Evolutionary conservation across 1,140 invertebrate genomes (phyloP).

Genomic region (Telenomus remus): DNA sequence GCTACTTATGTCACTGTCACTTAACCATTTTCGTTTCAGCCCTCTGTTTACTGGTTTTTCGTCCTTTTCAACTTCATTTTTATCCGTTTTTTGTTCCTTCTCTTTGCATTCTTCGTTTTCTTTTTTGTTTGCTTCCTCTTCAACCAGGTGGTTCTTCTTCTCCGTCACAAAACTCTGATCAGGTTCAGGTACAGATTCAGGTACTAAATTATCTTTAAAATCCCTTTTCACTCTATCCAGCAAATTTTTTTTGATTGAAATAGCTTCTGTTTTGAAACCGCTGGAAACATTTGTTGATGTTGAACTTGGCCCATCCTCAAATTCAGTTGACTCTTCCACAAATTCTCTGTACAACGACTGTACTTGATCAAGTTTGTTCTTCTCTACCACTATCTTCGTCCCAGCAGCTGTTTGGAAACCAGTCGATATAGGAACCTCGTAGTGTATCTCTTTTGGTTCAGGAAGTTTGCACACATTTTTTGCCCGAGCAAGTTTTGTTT

Average conservation of each 20-base stretch:
- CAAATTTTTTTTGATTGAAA: slow-evolving; percentile 22
- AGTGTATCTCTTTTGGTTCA: too few relatives aligned
- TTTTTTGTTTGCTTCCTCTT: neutral
- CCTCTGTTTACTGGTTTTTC: too few relatives aligned
- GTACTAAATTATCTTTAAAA: neutral
- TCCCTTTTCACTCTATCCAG: slow-evolving; percentile 1
- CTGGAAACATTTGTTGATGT: neutral
- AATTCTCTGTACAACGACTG: too few relatives aligned
- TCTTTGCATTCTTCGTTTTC: neutral
- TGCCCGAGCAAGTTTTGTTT: neutral
- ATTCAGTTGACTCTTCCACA: too few relatives aligned
- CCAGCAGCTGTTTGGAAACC: too few relatives aligned
- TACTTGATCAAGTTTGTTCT: neutral
- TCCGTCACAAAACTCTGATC: too few relatives aligned
- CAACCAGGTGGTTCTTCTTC: too few relatives aligned
- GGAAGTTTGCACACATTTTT: too few relatives aligned
- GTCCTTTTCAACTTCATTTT: neutral
- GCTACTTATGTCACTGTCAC: slow-evolving; percentile 38
- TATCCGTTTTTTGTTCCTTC: neutral
- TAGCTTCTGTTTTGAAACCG: slow-evolving; percentile 16
- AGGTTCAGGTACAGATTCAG: too few relatives aligned
- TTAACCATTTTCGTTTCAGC: slow-evolving; percentile 33
- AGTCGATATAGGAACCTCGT: too few relatives aligned
- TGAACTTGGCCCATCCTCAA: slow-evolving; percentile 6
- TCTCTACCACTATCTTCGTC: too few relatives aligned